Evolutionary conservation across 1,140 invertebrate species (phyloP), one percentile per base, ranked within the genome.

Genomic region (Cotesia vestalis): DNA sequence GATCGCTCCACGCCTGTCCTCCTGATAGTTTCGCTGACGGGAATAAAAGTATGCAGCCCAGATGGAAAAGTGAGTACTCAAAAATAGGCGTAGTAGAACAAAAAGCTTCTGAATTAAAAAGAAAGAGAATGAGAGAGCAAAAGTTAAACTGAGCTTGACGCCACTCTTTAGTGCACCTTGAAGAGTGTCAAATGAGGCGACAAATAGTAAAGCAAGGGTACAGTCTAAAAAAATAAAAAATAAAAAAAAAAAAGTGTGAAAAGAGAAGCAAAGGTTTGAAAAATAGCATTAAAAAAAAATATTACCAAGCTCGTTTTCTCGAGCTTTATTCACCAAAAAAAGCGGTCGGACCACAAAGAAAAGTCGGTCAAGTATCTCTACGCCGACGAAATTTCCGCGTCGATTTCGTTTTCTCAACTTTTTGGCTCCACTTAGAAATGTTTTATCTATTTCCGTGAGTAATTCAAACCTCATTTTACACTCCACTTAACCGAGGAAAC

Each of bases 11-110:
- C 91, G 78, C 89, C 92, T 55, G 92, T 94, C 64, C 85, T 93
- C 12, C 84, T 95, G 75, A 90, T 93, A 75, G 91, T 94, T 72
- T 93, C 93, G 34, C 87, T 94, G 36, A 89, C 91, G 51, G 93
- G 93, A 70, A 91, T 94, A 79, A 94, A 94, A 90, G 91, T 94
- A 88, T 94, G 93, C 90, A 93, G 92, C 84, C 90, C 91, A 83
- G 90, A 93, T 88, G 92, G 92, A 84, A 92, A 94, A 90, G 93
- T 94, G 86, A 90, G 85, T 85, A 73, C 11, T 46, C 11, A 46
- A 27, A 38, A 60, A 51, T 4, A 20, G 53, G 1, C 60, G 0
- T 63, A 36, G n/a, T 34, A 62, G 6, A 14, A 34, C 2, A 38
- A 35, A 38, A 36, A 35, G 55, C 14, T n/a, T 59, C 4, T n/a